Base-by-base conservation (phyloP, 2,797 vertebrate genomes). In the Pseudomugil gertrudae region DNA sequence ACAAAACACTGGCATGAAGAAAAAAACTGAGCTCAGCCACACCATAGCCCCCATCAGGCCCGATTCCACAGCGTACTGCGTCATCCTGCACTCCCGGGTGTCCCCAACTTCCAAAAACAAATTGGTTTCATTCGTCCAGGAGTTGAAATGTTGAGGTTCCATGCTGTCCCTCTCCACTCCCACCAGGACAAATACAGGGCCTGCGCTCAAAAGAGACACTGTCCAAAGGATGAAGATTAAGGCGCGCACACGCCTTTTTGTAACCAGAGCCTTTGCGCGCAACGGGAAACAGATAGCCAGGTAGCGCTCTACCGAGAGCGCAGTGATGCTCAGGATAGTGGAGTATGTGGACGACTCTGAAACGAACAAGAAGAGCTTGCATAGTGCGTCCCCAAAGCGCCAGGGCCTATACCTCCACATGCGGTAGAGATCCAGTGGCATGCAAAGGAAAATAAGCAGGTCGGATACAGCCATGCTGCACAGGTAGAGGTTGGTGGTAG, bases 381-480 rank as follows among this genome's bases (percentile, higher is more conserved):
- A 99, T 50, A 98, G 95, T 63, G 93, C 89, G 58, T 95, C 94
- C 2, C 98, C 98, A 0, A 99, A 94, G 81, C 95, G 95, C 98
- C 98, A 99, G 45, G 98, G 98, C 54, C 95, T 90, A 91, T 97
- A 98, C 84, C 96, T 94, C 98, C 98, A 99, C 86, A 99, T 95
- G 57, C 97, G 94, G 71, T 97, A 96, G 35, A 99, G 93, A 86
- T 99, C 98, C 50, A 98, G 92, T 0, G 98, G 98, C 97, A 99
- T 96, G 73, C 98, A 99, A 53, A 98, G 90, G 79, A 99, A 98
- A 80, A 99, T 98, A 38, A 99, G 93, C 57, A 99, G 89, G 90
- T 99, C 98, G 0, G 98, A 99, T 51, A 98, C 95, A 5, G 98
- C 98, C 98, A 99, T 98, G 92, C 97, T 99, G 79, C 95, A 98